Base-by-base conservation (phyloP, 1,140 invertebrate genomes). In the Whitmania pigra region DNA sequence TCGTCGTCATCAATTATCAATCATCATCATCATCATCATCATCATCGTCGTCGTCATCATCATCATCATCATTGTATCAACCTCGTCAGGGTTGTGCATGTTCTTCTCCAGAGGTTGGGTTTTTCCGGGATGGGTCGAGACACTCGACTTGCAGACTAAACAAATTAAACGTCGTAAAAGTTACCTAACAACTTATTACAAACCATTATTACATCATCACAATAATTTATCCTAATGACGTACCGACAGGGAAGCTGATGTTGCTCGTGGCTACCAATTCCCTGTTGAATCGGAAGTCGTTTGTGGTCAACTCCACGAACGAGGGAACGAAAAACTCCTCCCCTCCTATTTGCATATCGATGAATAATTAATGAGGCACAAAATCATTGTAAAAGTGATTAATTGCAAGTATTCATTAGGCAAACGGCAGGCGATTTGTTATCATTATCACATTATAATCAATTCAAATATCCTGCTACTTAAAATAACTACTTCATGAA, bases 321-420 rank as follows among this genome's bases (percentile, higher is more conserved):
- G 57, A 63, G 57, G 57, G 57, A 63, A 63, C 29, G 57, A 63
- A 63, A 31, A 63, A 49, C 43, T 49, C 43, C 43, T 49, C 43
- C 43, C 43, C 43, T 49, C 43, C 43, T 49, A 49, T 49, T 43
- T 49, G 9, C 9, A 5, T 49, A 49, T 49, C 15, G 5, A 49
- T 49, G 43, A 49, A 49, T 49, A 49, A 49, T 49, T 49, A 49
- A 49, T 49, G 9, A 5, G 0, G 31, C 31, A 36, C 31, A 36
- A 36, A 36, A 36, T 36, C 31, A 2, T 36, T n/a, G n/a, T n/a
- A n/a, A n/a, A n/a, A n/a, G n/a, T n/a, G n/a, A n/a, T n/a, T n/a
- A n/a, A n/a, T n/a, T n/a, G n/a, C n/a, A n/a, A n/a, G n/a, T n/a
- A n/a, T n/a, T n/a, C n/a, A n/a, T n/a, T n/a, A n/a, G n/a, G n/a